Evolutionary conservation across 2,797 vertebrate species (phyloP).

Genomic region (Adrianichthys oophorus): DNA sequence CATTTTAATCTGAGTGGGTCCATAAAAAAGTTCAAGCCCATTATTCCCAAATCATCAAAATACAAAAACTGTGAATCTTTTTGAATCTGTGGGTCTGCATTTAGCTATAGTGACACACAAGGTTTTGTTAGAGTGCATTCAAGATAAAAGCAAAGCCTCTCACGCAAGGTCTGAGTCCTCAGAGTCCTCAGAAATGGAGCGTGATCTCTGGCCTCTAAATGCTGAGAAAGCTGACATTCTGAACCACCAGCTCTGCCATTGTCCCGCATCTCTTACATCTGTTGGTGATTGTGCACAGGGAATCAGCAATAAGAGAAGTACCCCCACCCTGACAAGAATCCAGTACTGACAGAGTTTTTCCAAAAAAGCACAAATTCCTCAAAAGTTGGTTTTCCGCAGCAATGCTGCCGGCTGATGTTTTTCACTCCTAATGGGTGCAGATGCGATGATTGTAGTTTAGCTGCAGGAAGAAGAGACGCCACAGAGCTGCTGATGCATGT

Average conservation of each 20-base stretch:
- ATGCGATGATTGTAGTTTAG: conserved; percentile 51
- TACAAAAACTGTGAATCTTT: too few relatives aligned
- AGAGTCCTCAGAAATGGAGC: conserved; percentile 35
- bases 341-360: conserved; percentile 18
- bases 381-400: conserved; percentile 9
- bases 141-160: conserved; percentile 27
- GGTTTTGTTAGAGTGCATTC: conserved; percentile 27
- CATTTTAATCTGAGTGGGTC: too few relatives aligned
- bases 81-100: conserved; percentile 4
- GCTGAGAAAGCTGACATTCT: conserved; percentile 29
- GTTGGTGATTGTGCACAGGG: conserved; percentile 11
- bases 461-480: conserved; percentile 57
- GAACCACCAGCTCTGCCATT: conserved; percentile 16
- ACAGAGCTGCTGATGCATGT: conserved; percentile 63
- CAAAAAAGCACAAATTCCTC: conserved; percentile 15
- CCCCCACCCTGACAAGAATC: conserved; percentile 15
- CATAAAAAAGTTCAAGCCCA: too few relatives aligned
- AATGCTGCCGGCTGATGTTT: conserved; percentile 33
- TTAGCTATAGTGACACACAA: conserved; percentile 1
- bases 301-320: conserved; percentile 13
- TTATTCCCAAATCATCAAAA: too few relatives aligned
- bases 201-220: conserved; percentile 34
- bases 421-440: conserved; percentile 36
- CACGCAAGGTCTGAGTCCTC: conserved; percentile 20
- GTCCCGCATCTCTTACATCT: conserved; percentile 22